phyloP scores from a whole-genome alignment of 2,888 invertebrate species.

The Neoascia interrupta region DNA sequence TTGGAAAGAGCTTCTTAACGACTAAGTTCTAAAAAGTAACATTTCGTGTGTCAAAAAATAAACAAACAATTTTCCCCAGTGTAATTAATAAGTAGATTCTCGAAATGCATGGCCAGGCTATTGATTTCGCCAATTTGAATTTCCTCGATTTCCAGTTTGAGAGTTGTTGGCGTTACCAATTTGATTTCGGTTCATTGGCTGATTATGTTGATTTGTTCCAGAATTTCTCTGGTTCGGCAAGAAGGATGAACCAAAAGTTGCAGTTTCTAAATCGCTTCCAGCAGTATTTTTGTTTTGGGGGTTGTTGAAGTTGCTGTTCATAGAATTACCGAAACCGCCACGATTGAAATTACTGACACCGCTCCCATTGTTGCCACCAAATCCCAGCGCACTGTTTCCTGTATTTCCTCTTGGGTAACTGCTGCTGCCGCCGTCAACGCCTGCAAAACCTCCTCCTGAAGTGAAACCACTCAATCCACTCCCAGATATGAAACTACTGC shows the following conservation, averaged over 20 bases:
- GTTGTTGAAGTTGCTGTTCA: neutral
- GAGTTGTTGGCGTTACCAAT: slow-evolving; percentile 26
- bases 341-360: neutral
- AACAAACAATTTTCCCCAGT: too few species aligned
- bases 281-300: slow-evolving; percentile 11
- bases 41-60: too few species aligned
- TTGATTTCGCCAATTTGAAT: slow-evolving; percentile 58
- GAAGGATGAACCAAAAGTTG: slow-evolving; percentile 2
- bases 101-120: slow-evolving; percentile 12
- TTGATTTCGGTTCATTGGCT: too few species aligned
- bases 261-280: neutral
- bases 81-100: too few species aligned
- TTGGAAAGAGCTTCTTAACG: too few species aligned
- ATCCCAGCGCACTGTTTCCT: neutral
- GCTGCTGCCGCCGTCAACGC: too few species aligned
- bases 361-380: neutral
- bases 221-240: slow-evolving; percentile 4
- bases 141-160: slow-evolving; percentile 7
- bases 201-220: slow-evolving; percentile 5
- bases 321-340: slow-evolving; percentile 10
- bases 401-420: too few species aligned
- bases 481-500: too few species aligned
- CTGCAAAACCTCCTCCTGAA: neutral
- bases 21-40: too few species aligned
- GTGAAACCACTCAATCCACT: too few species aligned